Conservation (phyloP, 2,797 vertebrate species). For the Anabas testudineus region DNA sequence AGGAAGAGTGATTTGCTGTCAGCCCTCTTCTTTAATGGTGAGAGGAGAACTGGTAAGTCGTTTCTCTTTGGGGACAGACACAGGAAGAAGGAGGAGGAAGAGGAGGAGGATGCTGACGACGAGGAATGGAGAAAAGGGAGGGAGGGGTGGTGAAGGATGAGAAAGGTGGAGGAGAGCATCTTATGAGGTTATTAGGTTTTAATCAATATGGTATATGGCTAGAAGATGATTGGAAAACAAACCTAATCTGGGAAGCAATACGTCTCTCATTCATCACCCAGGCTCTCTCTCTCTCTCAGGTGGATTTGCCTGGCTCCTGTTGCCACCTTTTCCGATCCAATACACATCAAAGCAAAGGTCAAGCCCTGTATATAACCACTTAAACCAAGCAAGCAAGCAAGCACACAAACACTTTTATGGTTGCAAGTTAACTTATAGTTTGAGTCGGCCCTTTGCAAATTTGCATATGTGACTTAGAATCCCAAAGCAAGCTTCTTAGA, state of each 20-base stretch:
- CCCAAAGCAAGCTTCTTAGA: background rate
- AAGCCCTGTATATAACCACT: conserved; percentile 36
- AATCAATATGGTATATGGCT: conserved; percentile 85
- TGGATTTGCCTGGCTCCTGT: conserved; percentile 60
- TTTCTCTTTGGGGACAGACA: conserved; percentile 78
- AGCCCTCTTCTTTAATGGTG: conserved; percentile 80
- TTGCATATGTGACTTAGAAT: background rate
- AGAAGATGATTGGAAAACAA: conserved; percentile 85
- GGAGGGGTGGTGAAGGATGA: conserved; percentile 40
- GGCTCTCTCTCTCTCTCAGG: conserved; percentile 63
- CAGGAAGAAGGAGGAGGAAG: conserved; percentile 41
- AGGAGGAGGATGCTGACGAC: background rate
- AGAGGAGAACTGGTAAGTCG: conserved; percentile 64
- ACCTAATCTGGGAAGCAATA: conserved; percentile 82
- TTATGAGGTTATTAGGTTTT: conserved; percentile 85
- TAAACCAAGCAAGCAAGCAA: conserved; percentile 40
- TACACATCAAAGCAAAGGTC: conserved; percentile 45
- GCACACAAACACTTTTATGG: background rate
- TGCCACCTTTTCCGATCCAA: conserved; percentile 52
- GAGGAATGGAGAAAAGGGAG: background rate
- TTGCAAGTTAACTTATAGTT: conserved; percentile 3
- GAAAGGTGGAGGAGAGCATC: conserved; percentile 67
- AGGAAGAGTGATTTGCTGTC: conserved; percentile 85
- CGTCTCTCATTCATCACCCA: conserved; percentile 76
- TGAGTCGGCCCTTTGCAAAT: background rate